Percentiles rank a stretch among this genome's conserved stretches.
Evolutionary conservation across 2,797 vertebrate genomes (phyloP).

Genomic region (Brachyrhaphis roseni): DNA sequence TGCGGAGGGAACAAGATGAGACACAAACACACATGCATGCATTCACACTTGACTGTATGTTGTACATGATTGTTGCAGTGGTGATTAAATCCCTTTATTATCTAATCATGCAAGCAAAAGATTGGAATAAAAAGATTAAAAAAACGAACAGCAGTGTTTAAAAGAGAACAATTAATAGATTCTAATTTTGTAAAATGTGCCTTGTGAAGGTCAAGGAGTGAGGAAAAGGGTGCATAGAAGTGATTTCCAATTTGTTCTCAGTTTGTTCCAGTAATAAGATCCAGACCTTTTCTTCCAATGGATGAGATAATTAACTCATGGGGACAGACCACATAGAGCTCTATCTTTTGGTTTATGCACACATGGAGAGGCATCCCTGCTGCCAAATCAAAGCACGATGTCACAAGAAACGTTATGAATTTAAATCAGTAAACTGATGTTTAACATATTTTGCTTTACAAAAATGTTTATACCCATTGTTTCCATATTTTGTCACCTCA

Average conservation of each 20-base stretch:
- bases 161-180: constrained; percentile 75
- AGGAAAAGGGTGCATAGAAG: constrained; percentile 62
- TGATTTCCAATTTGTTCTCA: constrained; percentile 83
- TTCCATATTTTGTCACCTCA: neutral
- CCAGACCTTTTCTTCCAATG: constrained; percentile 78
- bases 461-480: neutral
- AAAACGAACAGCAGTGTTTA: constrained; percentile 55
- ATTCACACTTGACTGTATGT: constrained; percentile 19
- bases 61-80: constrained; percentile 58
- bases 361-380: constrained; percentile 48
- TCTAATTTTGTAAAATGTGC: constrained; percentile 64
- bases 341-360: constrained; percentile 71
- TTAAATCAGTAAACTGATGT: constrained; percentile 3
- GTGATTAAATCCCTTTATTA: constrained; percentile 74
- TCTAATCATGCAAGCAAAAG: constrained; percentile 67
- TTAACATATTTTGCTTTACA: neutral
- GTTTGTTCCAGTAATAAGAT: constrained; percentile 86
- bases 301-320: constrained; percentile 83
- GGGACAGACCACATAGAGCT: constrained; percentile 72
- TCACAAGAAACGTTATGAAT: constrained; percentile 30
- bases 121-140: constrained; percentile 46
- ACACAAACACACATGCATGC: constrained; percentile 25
- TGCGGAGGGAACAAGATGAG: constrained; percentile 46
- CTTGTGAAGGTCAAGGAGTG: constrained; percentile 65
- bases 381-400: constrained; percentile 51